Evolutionary conservation across 2,797 vertebrate genomes (phyloP).

Genomic region (Characodon lateralis): DNA sequence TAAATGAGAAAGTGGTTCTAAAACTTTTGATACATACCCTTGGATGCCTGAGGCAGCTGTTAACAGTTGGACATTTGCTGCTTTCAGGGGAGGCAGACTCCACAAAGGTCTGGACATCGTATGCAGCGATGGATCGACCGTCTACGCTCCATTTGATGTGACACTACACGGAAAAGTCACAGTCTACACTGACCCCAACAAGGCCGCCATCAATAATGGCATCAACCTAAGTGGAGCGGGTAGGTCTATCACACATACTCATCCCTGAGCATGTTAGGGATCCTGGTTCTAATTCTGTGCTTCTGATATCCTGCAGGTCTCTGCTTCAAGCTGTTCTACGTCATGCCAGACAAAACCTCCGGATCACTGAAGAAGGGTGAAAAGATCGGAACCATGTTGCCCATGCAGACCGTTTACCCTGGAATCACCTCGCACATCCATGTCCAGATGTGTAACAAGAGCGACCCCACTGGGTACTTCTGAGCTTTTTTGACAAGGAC

Average conservation of each 20-base stretch:
- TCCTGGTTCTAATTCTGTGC: not conserved
- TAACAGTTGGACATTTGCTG: conserved; percentile 8
- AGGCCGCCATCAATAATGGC: conserved; percentile 71
- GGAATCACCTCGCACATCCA: conserved; percentile 79
- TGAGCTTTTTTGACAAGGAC: not conserved
- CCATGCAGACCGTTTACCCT: conserved; percentile 76
- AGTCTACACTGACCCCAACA: conserved; percentile 52
- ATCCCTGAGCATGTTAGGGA: no score
- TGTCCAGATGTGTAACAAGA: conserved; percentile 73
- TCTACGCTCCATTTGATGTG: conserved; percentile 77
- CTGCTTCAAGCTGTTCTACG: conserved; percentile 78
- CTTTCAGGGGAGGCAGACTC: not conserved
- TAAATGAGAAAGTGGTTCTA: no score
- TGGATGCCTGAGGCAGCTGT: not conserved
- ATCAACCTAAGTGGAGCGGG: conserved; percentile 63
- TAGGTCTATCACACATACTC: conserved; percentile 13
- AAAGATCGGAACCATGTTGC: conserved; percentile 71
- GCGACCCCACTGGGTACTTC: conserved; percentile 56
- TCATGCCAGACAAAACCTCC: conserved; percentile 46
- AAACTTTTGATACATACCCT: no score
- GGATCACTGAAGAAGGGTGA: conserved; percentile 66
- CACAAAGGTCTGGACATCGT: conserved; percentile 77
- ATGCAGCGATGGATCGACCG: conserved; percentile 56
- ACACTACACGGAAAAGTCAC: conserved; percentile 43
- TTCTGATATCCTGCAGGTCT: conserved; percentile 56